Conservation (phyloP, 2,888 invertebrate genomes). For the Scaptodrosophila latifasciaeformis region DNA sequence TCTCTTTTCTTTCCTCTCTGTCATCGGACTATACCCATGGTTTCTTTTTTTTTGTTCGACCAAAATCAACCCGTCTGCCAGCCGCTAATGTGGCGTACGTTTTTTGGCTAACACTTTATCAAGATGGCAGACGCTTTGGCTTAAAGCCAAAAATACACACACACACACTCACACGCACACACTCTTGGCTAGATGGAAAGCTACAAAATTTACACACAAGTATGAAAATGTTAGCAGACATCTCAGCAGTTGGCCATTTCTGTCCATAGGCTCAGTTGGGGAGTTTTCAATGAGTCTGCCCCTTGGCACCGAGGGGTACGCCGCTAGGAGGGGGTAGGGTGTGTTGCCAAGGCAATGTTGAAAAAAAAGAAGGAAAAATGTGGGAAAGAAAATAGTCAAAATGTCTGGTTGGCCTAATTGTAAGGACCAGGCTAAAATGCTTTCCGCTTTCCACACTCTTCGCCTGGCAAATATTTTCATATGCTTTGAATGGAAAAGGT, state of each 20-base stretch:
- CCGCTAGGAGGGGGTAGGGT: no score
- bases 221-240: not conserved
- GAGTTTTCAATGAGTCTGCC: not conserved
- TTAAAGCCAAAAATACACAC: conserved; percentile 42
- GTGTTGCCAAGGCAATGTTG: not conserved
- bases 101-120: conserved; percentile 68
- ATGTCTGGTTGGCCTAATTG: not conserved
- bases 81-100: conserved; percentile 67
- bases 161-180: not conserved
- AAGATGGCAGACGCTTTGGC: conserved; percentile 71
- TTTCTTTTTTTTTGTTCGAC: no score
- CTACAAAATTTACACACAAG: conserved; percentile 46
- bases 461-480: no score
- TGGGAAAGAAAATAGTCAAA: no score
- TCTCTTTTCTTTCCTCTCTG: no score
- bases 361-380: no score
- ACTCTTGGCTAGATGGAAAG: conserved; percentile 25
- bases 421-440: no score
- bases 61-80: conserved; percentile 24
- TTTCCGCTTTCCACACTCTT: no score
- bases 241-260: not conserved
- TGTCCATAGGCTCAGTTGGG: no score
- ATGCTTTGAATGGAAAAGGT: conserved; percentile 8
- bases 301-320: not conserved
- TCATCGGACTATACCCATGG: no score